phyloP scores from a whole-genome alignment of 2,888 invertebrate species.

The Drosophila kanekoi region DNA sequence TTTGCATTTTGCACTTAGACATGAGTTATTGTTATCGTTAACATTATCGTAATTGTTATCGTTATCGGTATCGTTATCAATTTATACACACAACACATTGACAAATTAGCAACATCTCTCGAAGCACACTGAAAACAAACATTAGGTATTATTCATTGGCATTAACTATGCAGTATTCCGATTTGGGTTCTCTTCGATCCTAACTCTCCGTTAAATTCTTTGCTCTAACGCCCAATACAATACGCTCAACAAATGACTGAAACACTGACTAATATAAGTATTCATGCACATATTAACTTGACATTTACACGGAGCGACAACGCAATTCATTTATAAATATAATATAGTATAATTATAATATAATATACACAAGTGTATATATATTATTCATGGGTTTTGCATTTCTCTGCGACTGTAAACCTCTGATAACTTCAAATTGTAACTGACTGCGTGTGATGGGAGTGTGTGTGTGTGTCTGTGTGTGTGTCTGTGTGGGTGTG shows the following conservation, averaged over 20 bases:
- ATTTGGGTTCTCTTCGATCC: neutral
- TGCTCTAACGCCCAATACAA: conserved; percentile 8
- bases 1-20: conserved; percentile 36
- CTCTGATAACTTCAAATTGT: conserved; percentile 54
- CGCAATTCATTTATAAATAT: conserved; percentile 47
- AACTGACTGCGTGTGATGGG: conserved; percentile 19
- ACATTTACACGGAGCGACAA: conserved; percentile 67
- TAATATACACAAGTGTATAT: conserved; percentile 49
- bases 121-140: conserved; percentile 53
- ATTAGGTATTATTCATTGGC: conserved; percentile 12
- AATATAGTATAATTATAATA: conserved; percentile 41
- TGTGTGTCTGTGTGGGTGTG: conserved; percentile 24
- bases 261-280: conserved; percentile 43
- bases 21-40: conserved; percentile 55
- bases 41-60: conserved; percentile 33
- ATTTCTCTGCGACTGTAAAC: conserved; percentile 35
- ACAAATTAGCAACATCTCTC: conserved; percentile 42
- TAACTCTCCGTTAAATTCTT: conserved; percentile 5
- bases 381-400: conserved; percentile 33
- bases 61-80: conserved; percentile 30
- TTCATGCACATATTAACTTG: conserved; percentile 29
- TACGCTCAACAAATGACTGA: conserved; percentile 45
- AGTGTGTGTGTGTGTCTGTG: conserved; percentile 19
- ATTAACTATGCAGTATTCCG: conserved; percentile 2
- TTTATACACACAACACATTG: conserved; percentile 59